phyloP scores from a whole-genome alignment of 2,888 invertebrate species.

The Pardosa pseudoannulata region DNA sequence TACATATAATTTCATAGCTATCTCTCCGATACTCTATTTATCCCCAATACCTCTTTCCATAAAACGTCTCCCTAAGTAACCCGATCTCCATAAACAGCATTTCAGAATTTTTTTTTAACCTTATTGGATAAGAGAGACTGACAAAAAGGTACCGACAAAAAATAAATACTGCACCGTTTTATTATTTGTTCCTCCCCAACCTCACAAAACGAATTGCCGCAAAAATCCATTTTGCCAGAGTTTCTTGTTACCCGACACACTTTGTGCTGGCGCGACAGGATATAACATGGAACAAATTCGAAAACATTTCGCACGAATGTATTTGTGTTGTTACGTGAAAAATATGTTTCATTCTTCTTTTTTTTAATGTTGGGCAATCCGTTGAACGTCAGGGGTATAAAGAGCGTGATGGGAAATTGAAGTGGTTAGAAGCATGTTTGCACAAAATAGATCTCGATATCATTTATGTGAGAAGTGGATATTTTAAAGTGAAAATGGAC shows the following conservation, averaged over 20 bases:
- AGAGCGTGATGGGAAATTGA: not conserved
- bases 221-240: slow-evolving; percentile 62
- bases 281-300: slow-evolving; percentile 40
- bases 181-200: not conserved
- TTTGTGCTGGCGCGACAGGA: slow-evolving; percentile 2
- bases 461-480: too few relatives aligned
- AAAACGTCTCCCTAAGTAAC: slow-evolving; percentile 53
- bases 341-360: slow-evolving; percentile 55
- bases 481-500: too few relatives aligned
- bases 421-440: too few relatives aligned
- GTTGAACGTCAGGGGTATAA: slow-evolving; percentile 13
- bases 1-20: too few relatives aligned
- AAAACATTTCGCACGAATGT: slow-evolving; percentile 41
- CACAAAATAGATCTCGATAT: too few relatives aligned
- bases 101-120: slow-evolving; percentile 43
- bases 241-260: slow-evolving; percentile 54
- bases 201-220: slow-evolving; percentile 40
- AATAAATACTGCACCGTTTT: slow-evolving; percentile 38
- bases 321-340: slow-evolving; percentile 43
- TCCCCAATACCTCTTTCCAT: slow-evolving; percentile 41
- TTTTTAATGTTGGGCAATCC: slow-evolving; percentile 26
- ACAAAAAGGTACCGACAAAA: slow-evolving; percentile 48
- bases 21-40: slow-evolving; percentile 63
- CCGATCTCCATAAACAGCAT: slow-evolving; percentile 66
- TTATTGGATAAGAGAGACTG: slow-evolving; percentile 19